Evolutionary conservation across 2,888 invertebrate genomes (phyloP).

Genomic region (Notocelia uddmanniana): DNA sequence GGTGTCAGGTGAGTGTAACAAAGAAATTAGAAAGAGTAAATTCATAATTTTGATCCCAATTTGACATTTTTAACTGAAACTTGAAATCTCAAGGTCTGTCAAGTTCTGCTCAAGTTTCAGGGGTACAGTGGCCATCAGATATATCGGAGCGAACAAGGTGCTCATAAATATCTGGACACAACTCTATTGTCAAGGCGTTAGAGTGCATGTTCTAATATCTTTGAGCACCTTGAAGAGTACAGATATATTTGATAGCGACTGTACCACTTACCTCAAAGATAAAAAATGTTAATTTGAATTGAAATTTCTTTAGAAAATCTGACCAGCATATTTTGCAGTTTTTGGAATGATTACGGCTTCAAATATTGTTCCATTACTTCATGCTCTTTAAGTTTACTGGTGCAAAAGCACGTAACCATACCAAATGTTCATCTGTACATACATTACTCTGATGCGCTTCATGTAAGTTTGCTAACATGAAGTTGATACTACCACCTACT

Average conservation of each 20-base stretch:
- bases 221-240: too few relatives aligned
- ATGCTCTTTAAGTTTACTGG: not conserved
- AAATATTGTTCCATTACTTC: conserved; percentile 2
- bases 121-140: too few relatives aligned
- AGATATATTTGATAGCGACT: too few relatives aligned
- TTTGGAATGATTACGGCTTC: conserved; percentile 33
- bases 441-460: conserved; percentile 31
- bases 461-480: conserved; percentile 24
- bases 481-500: conserved; percentile 43
- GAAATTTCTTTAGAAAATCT: not conserved
- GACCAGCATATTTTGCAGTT: conserved; percentile 34
- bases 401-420: conserved; percentile 26
- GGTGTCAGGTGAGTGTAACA: not conserved
- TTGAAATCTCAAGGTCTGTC: not conserved
- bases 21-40: not conserved
- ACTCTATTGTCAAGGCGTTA: too few relatives aligned
- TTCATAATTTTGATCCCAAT: not conserved
- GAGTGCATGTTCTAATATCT: too few relatives aligned
- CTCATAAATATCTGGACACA: too few relatives aligned
- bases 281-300: not conserved
- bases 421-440: conserved; percentile 38
- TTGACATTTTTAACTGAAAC: not conserved
- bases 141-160: too few relatives aligned
- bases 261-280: not conserved
- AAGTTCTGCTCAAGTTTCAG: not conserved